Conservation (phyloP, 2,113 vertebrate genomes). For the Entomyzon cyanotis region DNA sequence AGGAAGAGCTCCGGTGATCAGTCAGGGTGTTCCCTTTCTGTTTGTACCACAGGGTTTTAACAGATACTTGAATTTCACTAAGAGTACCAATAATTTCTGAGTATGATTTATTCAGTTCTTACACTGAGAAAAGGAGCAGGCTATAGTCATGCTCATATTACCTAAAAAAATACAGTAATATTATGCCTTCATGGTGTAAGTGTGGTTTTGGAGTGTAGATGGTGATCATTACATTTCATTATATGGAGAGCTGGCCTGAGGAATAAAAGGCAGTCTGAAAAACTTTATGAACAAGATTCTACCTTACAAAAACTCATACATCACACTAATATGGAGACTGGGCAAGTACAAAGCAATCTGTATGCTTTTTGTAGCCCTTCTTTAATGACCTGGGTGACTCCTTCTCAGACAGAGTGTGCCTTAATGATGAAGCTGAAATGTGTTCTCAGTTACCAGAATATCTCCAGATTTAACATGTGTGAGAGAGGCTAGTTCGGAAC, state of each 20-base stretch:
- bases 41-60: background rate
- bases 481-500: background rate
- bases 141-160: background rate
- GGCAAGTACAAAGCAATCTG: background rate
- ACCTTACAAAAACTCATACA: background rate
- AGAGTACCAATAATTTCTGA: background rate
- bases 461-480: background rate
- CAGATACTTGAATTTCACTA: background rate
- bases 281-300: background rate
- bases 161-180: background rate
- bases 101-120: background rate
- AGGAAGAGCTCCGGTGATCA: background rate
- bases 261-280: background rate
- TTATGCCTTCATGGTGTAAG: background rate
- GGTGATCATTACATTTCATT: background rate
- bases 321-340: background rate
- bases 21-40: background rate
- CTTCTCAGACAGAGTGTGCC: background rate
- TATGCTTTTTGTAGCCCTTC: background rate
- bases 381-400: background rate
- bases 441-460: background rate
- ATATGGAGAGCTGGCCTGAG: background rate
- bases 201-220: background rate
- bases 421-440: background rate
- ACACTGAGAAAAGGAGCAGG: background rate